phyloP scores from a whole-genome alignment of 2,888 invertebrate species.

The Pemphredon lugubris region DNA sequence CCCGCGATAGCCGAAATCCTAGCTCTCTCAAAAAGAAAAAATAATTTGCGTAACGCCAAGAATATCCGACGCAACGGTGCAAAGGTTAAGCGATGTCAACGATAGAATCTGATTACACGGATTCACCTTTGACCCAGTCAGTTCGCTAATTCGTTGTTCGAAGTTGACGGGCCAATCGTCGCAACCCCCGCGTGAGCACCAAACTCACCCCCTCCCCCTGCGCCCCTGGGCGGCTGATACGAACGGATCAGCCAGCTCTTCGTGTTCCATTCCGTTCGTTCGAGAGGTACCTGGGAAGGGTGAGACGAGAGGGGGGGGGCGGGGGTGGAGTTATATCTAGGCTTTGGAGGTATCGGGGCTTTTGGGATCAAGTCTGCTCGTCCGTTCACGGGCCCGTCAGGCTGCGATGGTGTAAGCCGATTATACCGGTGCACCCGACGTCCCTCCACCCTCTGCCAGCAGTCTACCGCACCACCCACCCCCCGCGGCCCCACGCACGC shows the following conservation, averaged over 20 bases:
- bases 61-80: no score
- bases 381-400: slow-evolving; percentile 68
- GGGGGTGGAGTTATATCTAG: slow-evolving; percentile 56
- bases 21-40: no score
- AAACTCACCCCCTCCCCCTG: slow-evolving; percentile 1
- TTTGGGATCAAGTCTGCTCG: slow-evolving; percentile 73
- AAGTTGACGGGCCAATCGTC: slow-evolving; percentile 9
- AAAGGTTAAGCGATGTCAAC: no score
- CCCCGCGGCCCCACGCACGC: slow-evolving; percentile 2
- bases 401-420: slow-evolving; percentile 76
- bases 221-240: slow-evolving; percentile 36
- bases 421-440: slow-evolving; percentile 70
- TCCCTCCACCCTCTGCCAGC: slow-evolving; percentile 14
- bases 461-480: no score
- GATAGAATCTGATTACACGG: no score
- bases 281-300: slow-evolving; percentile 25
- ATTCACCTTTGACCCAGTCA: no score
- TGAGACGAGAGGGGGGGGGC: slow-evolving; percentile 6
- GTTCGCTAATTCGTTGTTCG: slow-evolving; percentile 2
- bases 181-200: neutral
- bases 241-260: slow-evolving; percentile 38
- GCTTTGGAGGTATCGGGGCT: slow-evolving; percentile 66
- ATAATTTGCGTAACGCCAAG: no score
- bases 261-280: slow-evolving; percentile 48
- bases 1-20: no score